A percentile compares a stretch with the other conserved stretches of the same genome.
phyloP scores from a whole-genome alignment of 1,140 invertebrate genomes.

The Homalodisca vitripennis region DNA sequence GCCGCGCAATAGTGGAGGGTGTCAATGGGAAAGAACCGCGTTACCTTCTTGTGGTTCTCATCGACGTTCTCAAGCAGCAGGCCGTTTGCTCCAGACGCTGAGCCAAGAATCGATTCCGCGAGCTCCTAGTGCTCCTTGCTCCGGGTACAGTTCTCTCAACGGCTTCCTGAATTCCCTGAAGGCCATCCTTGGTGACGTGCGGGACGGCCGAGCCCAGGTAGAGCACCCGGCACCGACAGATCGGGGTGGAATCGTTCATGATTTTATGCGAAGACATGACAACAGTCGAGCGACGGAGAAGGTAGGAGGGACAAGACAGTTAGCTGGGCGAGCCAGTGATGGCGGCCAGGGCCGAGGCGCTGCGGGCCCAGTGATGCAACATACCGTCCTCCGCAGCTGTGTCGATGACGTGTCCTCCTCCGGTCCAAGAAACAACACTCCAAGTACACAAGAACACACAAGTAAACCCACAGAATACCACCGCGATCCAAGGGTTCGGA shows the following conservation, averaged over 20 bases:
- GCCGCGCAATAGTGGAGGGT: constrained; percentile 97
- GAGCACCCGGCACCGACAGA: constrained; percentile 94
- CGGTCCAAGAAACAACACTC: too few species aligned
- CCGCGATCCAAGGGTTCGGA: too few species aligned
- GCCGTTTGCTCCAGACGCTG: constrained; percentile 95
- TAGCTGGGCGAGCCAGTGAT: background rate
- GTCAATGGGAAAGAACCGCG: constrained; percentile 96
- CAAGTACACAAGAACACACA: too few species aligned
- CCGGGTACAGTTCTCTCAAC: constrained; percentile 92
- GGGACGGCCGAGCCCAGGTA: constrained; percentile 97
- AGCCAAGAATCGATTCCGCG: constrained; percentile 97
- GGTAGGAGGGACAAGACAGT: background rate
- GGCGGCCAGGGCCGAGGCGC: background rate
- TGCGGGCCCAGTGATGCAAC: background rate
- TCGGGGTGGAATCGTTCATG: constrained; percentile 73
- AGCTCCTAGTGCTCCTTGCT: constrained; percentile 79
- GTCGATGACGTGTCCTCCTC: too few species aligned
- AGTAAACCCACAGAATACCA: too few species aligned
- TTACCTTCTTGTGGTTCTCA: constrained; percentile 91
- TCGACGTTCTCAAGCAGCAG: constrained; percentile 95
- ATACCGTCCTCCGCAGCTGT: too few species aligned
- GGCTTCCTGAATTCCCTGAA: constrained; percentile 98
- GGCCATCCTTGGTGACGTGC: constrained; percentile 94
- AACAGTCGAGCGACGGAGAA: background rate
- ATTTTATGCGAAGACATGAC: background rate